Evolutionary conservation across 2,113 vertebrate species (phyloP).

Genomic region (Dinomys branickii): DNA sequence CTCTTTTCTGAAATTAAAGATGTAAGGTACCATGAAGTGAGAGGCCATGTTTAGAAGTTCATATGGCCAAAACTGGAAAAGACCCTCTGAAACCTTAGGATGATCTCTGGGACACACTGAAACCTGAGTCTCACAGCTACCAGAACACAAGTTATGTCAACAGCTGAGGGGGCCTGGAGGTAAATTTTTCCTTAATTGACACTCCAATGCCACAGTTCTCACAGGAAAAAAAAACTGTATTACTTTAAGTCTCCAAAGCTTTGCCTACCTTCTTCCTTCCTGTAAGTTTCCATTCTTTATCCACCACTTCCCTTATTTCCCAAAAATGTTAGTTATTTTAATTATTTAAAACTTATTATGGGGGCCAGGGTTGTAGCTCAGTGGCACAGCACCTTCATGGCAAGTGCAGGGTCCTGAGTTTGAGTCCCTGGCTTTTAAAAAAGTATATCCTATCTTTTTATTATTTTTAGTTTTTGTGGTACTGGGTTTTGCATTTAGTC

Average conservation of each 20-base stretch:
- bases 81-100: not conserved
- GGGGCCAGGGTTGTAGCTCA: too few relatives aligned
- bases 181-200: not conserved
- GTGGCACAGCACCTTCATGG: too few relatives aligned
- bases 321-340: not conserved
- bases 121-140: not conserved
- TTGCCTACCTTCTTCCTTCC: not conserved
- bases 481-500: not conserved
- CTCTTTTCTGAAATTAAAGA: not conserved
- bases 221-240: not conserved
- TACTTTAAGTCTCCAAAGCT: not conserved
- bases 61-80: not conserved
- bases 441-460: not conserved
- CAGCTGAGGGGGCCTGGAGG: not conserved
- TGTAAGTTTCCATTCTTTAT: not conserved
- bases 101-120: not conserved
- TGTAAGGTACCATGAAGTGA: not conserved
- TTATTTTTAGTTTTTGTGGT: not conserved
- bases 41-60: not conserved
- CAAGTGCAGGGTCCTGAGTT: too few relatives aligned
- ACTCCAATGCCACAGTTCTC: not conserved
- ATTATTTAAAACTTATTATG: not conserved
- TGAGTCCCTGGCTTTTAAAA: not conserved
- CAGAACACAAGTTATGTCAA: not conserved
- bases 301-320: not conserved